Conservation (phyloP, 2,888 invertebrate species). For the Orchestes rusci region DNA sequence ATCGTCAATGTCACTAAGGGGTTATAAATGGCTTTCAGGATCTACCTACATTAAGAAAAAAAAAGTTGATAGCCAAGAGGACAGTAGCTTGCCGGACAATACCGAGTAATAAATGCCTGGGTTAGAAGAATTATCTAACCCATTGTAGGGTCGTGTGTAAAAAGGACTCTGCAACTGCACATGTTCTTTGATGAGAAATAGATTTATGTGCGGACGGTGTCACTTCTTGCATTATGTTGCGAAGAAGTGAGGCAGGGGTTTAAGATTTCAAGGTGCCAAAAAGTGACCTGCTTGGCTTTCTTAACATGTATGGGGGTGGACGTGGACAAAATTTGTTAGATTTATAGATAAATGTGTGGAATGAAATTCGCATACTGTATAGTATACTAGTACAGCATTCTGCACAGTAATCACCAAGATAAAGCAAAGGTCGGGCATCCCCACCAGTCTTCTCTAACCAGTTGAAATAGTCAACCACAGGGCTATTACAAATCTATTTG, state of each 20-base stretch:
- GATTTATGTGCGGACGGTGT: slow-evolving; percentile 22
- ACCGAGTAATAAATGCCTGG: slow-evolving; percentile 34
- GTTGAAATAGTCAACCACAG: too few species aligned
- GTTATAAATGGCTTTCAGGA: slow-evolving; percentile 30
- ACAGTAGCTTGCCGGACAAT: slow-evolving; percentile 29
- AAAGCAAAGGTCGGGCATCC: too few species aligned
- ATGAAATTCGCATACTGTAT: too few species aligned
- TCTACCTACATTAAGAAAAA: slow-evolving; percentile 24
- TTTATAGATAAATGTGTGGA: too few species aligned
- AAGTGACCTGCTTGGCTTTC: slow-evolving; percentile 21
- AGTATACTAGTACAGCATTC: too few species aligned
- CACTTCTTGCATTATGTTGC: slow-evolving; percentile 19
- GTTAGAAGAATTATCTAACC: slow-evolving; percentile 37
- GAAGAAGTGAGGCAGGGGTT: slow-evolving; percentile 20
- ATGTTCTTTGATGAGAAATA: slow-evolving; percentile 20
- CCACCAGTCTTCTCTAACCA: too few species aligned
- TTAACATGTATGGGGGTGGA: too few species aligned
- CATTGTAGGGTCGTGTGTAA: slow-evolving; percentile 29
- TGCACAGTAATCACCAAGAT: too few species aligned
- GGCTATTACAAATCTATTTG: too few species aligned
- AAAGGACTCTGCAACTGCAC: slow-evolving; percentile 19
- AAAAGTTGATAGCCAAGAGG: slow-evolving; percentile 17
- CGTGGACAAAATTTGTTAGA: too few species aligned
- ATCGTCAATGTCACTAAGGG: slow-evolving; percentile 28
- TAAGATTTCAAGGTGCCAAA: slow-evolving; percentile 12